Evolutionary conservation across 2,888 invertebrate genomes (phyloP).

Genomic region (Lasioglossum oenotherae): DNA sequence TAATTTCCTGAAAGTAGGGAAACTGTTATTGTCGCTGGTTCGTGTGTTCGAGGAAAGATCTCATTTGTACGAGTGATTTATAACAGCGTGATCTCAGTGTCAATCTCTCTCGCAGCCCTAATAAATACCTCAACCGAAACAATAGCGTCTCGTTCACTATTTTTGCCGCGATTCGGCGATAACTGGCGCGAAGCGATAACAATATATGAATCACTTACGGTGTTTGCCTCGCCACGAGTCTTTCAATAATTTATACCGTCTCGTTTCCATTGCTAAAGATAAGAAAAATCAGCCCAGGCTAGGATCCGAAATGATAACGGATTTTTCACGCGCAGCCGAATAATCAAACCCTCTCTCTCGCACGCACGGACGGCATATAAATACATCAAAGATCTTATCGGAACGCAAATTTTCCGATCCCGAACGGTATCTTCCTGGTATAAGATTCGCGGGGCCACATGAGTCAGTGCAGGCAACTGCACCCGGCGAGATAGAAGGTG

Average conservation of each 20-base stretch:
- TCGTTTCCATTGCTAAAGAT: conserved; percentile 19
- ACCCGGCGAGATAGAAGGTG: conserved; percentile 24
- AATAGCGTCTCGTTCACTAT: conserved; percentile 41
- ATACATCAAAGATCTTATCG: conserved; percentile 68
- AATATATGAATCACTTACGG: conserved; percentile 50
- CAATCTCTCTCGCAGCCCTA: conserved; percentile 32
- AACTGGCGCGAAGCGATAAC: conserved; percentile 36
- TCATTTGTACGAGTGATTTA: neutral
- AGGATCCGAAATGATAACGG: conserved; percentile 44
- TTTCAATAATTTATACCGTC: conserved; percentile 29
- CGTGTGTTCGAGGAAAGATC: neutral
- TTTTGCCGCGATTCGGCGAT: conserved; percentile 51
- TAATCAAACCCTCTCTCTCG: conserved; percentile 50
- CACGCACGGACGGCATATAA: conserved; percentile 51
- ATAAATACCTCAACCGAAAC: conserved; percentile 54
- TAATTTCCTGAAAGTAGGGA: neutral
- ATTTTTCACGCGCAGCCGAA: conserved; percentile 45
- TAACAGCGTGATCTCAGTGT: neutral
- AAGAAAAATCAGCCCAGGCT: conserved; percentile 33
- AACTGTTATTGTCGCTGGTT: neutral
- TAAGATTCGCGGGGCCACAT: conserved; percentile 31
- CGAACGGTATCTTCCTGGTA: conserved; percentile 43
- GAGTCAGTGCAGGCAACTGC: conserved; percentile 42
- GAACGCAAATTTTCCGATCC: conserved; percentile 62
- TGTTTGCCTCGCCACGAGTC: conserved; percentile 54